phyloP scores from a whole-genome alignment of 2,113 vertebrate genomes.

The Oncorhynchus tshawytscha region DNA sequence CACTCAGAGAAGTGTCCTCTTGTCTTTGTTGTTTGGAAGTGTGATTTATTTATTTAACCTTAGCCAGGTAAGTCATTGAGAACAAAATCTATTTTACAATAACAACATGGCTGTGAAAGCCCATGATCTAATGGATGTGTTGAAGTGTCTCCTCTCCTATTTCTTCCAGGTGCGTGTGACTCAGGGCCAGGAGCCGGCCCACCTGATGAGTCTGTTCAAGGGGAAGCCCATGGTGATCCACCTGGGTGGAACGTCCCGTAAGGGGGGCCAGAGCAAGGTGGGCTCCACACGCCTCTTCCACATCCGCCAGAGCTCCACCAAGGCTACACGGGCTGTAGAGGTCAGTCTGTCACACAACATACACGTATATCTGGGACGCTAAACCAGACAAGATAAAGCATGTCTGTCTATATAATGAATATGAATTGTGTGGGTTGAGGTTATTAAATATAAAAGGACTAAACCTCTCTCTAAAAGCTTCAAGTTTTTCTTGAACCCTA shows the following conservation, averaged over 20 bases:
- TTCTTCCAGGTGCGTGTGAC: constrained; percentile 71
- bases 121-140: background rate
- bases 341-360: constrained; percentile 40
- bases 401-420: too few species aligned
- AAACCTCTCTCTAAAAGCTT: too few species aligned
- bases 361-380: too few species aligned
- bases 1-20: too few species aligned
- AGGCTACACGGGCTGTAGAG: constrained; percentile 72
- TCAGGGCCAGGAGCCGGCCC: constrained; percentile 74
- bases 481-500: too few species aligned
- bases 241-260: constrained; percentile 68
- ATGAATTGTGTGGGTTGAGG: too few species aligned
- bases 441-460: too few species aligned
- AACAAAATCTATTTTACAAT: too few species aligned
- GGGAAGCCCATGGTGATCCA: constrained; percentile 68
- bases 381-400: too few species aligned
- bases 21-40: too few species aligned
- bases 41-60: too few species aligned
- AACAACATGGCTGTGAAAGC: background rate
- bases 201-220: constrained; percentile 75
- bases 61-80: too few species aligned
- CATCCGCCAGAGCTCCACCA: constrained; percentile 65
- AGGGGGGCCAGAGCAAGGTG: constrained; percentile 47
- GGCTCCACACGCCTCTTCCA: constrained; percentile 69
- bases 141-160: background rate